phyloP scores from a whole-genome alignment of 2,113 vertebrate genomes.

The Apaloderma vittatum region DNA sequence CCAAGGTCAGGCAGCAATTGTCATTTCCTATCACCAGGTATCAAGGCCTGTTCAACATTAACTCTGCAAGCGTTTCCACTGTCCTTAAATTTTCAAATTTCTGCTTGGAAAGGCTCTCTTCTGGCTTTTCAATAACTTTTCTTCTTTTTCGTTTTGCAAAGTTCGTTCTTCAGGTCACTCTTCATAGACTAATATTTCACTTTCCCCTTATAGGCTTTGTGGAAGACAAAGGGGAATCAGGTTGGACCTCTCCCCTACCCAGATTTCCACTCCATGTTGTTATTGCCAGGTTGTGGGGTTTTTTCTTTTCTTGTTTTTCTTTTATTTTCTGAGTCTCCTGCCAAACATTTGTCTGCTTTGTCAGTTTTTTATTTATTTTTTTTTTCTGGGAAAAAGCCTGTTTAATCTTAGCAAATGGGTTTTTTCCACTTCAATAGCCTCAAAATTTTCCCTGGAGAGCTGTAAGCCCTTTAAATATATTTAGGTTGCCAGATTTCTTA shows the following conservation, averaged over 20 bases:
- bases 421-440: constrained; percentile 56
- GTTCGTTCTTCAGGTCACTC: neutral
- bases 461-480: constrained; percentile 55
- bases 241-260: neutral
- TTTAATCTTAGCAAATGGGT: constrained; percentile 33
- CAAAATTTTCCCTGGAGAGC: constrained; percentile 45
- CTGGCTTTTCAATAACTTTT: neutral
- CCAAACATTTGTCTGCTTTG: constrained; percentile 34
- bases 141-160: neutral
- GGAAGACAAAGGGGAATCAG: neutral
- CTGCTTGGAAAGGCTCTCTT: neutral
- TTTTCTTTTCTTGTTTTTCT: neutral
- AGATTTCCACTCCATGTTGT: neutral
- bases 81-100: neutral
- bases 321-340: neutral
- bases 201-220: neutral
- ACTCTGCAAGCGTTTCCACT: neutral
- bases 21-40: neutral
- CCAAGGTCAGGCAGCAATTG: neutral
- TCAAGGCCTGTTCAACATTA: neutral
- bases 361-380: neutral
- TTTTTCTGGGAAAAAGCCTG: neutral
- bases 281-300: neutral
- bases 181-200: neutral
- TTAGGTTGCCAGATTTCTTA: constrained; percentile 65